phyloP scores from a whole-genome alignment of 2,797 vertebrate species.

The Pangasius sanitwongsei region DNA sequence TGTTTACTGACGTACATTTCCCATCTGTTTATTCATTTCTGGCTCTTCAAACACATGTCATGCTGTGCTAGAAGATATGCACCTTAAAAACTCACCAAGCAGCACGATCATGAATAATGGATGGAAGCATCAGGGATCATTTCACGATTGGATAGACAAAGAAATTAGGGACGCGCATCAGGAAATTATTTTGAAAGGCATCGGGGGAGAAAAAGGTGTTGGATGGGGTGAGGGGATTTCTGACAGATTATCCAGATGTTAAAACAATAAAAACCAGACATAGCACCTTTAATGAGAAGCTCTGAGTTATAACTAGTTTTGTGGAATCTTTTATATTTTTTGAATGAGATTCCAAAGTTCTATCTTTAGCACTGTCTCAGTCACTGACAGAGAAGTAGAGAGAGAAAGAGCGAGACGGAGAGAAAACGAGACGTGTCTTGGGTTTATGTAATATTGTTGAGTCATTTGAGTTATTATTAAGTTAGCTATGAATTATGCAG shows the following conservation, averaged over 20 bases:
- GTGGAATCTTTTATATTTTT: background rate
- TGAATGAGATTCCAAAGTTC: background rate
- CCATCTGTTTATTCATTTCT: conserved; percentile 18
- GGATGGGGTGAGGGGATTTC: background rate
- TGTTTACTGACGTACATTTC: conserved; percentile 5
- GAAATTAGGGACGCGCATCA: conserved; percentile 34
- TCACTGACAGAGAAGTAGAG: background rate
- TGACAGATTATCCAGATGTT: conserved; percentile 17
- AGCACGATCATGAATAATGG: conserved; percentile 39
- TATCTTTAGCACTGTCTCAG: conserved; percentile 28
- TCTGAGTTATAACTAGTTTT: background rate
- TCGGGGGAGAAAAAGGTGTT: background rate
- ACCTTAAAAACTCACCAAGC: conserved; percentile 7
- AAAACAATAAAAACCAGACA: background rate
- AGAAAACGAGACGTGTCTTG: background rate
- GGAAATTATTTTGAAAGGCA: conserved; percentile 16
- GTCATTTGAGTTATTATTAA: conserved; percentile 15
- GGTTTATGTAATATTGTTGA: background rate
- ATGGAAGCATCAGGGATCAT: conserved; percentile 37
- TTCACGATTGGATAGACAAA: conserved; percentile 38
- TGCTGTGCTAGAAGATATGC: background rate
- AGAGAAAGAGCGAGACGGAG: background rate
- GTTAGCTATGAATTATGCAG: background rate
- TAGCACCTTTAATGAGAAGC: background rate
- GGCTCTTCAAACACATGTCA: conserved; percentile 12